Evolutionary conservation across 1,140 invertebrate species (phyloP), one percentile per base, ranked within the genome.

Genomic region (Eurosta solidaginis): DNA sequence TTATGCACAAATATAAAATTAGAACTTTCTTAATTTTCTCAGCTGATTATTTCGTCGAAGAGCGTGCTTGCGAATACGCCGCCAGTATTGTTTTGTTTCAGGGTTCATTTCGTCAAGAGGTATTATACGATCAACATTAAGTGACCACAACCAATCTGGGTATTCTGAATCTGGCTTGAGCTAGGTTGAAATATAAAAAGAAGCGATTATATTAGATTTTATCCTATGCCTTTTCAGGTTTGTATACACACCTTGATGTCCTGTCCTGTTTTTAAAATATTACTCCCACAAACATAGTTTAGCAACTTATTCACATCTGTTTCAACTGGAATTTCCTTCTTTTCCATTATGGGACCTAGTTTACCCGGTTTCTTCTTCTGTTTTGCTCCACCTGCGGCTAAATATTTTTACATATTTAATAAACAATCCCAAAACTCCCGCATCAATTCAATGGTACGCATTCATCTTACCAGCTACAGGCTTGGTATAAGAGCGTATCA

Each of bases 71-170:
- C 93, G 89, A 17, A 95, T 84, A 75, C 90, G 88, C 78, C 91
- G 88, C 96, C 96, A 98, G 86, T 97, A 98, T 81, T 92, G 88
- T 88, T 94, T 93, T 2, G 92, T 91, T 81, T 94, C 90, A 5
- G 93, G 93, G 88, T 97, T 94, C 78, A 97, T 82, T 82, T 97
- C 92, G 76, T 93, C 91, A 1, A 97, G 84, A 1, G 89, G 87
- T 7, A 89, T 89, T 27, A 93, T 88, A 14, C 88, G 87, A 0
- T 91, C 91, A 29, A 90, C 91, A 78, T 91, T 89, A 14, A 98
- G 83, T 0, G 82, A 89, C 96, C 96, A 98, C 22, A 98, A 87
- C 97, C 97, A 98, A 25, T 96, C 95, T 0, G 97, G 97, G 88
- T 98, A 98, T 85, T 97, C 96, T 76, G 89, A 91, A 85, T 98